phyloP scores from a whole-genome alignment of 2,113 vertebrate species.

The Microcebus murinus region DNA sequence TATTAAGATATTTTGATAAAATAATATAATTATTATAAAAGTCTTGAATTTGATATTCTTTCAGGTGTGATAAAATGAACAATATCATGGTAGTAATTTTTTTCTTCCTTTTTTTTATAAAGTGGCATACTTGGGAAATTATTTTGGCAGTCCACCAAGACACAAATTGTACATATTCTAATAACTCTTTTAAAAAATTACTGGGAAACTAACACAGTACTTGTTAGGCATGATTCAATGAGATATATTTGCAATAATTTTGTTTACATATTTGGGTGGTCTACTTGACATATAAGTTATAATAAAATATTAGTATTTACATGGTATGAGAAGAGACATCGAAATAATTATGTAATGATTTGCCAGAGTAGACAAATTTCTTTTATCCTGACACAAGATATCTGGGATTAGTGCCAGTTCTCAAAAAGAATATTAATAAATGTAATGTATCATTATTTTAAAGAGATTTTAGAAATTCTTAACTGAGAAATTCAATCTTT shows the following conservation, averaged over 20 bases:
- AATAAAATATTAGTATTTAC: slow-evolving; percentile 22
- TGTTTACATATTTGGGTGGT: slow-evolving; percentile 16
- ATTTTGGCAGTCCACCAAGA: not conserved
- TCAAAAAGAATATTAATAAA: slow-evolving; percentile 6
- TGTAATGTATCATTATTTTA: not conserved
- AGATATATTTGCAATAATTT: not conserved
- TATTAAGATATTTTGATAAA: slow-evolving; percentile 12
- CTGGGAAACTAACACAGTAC: not conserved
- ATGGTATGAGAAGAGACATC: not conserved
- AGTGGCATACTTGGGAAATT: not conserved
- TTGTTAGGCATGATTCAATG: not conserved
- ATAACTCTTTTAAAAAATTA: not conserved
- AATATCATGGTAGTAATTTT: not conserved
- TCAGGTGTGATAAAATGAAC: not conserved
- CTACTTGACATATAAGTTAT: not conserved
- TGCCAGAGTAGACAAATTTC: not conserved
- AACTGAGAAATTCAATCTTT: not conserved
- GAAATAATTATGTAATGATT: not conserved
- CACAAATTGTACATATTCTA: not conserved
- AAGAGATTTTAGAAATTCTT: slow-evolving; percentile 26
- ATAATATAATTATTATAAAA: not conserved
- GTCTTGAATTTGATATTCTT: not conserved
- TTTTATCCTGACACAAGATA: not conserved
- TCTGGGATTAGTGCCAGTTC: not conserved
- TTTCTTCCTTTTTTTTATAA: not conserved